These are phyloP conservation scores for Chrysolophus pictus DNA, from an alignment of 2,797 vertebrate species.

Conservation along the genomic window DNA sequence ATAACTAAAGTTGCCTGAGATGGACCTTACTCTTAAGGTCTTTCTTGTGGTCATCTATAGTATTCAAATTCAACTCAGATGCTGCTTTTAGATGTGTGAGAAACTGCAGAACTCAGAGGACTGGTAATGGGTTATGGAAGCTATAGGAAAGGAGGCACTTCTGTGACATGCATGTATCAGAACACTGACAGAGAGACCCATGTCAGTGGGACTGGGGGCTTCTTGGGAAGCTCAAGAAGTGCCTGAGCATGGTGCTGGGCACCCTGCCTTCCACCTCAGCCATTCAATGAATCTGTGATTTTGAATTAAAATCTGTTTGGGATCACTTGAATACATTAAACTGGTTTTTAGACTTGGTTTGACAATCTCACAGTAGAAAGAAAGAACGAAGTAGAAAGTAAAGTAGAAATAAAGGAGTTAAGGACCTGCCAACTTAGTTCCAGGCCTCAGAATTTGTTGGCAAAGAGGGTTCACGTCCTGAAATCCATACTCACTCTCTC, in stretches of 20 bases:
- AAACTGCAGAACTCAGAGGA: neutral
- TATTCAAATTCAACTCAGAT: neutral
- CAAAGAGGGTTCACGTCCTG: neutral
- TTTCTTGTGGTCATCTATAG: neutral
- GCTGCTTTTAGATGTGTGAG: neutral
- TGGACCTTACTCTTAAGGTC: neutral
- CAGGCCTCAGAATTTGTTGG: neutral
- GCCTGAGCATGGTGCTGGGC: rapidly evolving
- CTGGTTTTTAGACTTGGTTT: neutral
- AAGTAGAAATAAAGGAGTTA: neutral
- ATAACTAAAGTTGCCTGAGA: neutral
- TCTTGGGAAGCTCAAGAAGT: neutral
- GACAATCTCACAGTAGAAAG: neutral
- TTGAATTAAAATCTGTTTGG: neutral
- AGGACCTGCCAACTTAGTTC: neutral
- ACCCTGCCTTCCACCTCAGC: neutral
- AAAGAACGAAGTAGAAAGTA: no score
- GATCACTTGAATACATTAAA: neutral
- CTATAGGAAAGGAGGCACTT: neutral
- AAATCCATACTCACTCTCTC: neutral
- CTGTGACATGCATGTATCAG: neutral
- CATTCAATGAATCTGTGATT: neutral
- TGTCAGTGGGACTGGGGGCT: neutral
- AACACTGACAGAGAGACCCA: neutral
- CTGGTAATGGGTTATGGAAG: neutral